Evolutionary conservation across 2,888 invertebrate genomes (phyloP).

Genomic region (Cacoxenus indagator): DNA sequence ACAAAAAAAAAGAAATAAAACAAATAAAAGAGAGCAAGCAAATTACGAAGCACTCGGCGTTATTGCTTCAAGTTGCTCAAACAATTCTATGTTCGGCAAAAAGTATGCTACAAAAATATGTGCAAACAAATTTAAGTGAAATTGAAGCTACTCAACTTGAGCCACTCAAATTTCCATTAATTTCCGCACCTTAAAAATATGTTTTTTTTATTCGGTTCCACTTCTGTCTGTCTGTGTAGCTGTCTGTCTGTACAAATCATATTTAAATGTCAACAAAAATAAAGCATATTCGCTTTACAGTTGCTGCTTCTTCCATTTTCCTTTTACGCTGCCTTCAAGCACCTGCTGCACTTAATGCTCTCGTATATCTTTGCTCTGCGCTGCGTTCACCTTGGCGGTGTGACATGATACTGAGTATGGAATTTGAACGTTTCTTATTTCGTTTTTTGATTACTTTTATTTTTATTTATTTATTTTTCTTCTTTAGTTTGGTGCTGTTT

Average conservation of each 20-base stretch:
- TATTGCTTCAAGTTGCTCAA: neutral
- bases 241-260: neutral
- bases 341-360: conserved; percentile 14
- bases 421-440: neutral
- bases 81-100: neutral
- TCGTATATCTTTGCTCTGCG: neutral
- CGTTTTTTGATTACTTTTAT: neutral
- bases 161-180: conserved; percentile 8
- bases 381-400: too few relatives aligned
- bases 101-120: neutral
- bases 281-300: neutral
- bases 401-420: too few relatives aligned
- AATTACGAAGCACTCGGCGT: too few relatives aligned
- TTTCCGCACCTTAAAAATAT: neutral
- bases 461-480: neutral
- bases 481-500: neutral
- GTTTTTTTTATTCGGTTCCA: neutral
- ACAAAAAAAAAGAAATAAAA: too few relatives aligned
- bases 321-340: too few relatives aligned
- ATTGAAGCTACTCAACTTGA: neutral
- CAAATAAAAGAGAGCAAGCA: neutral
- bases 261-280: conserved; percentile 3
- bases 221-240: neutral
- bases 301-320: neutral
- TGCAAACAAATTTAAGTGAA: conserved; percentile 3